phyloP scores from a whole-genome alignment of 2,113 vertebrate species.

The Aptenodytes forsteri region DNA sequence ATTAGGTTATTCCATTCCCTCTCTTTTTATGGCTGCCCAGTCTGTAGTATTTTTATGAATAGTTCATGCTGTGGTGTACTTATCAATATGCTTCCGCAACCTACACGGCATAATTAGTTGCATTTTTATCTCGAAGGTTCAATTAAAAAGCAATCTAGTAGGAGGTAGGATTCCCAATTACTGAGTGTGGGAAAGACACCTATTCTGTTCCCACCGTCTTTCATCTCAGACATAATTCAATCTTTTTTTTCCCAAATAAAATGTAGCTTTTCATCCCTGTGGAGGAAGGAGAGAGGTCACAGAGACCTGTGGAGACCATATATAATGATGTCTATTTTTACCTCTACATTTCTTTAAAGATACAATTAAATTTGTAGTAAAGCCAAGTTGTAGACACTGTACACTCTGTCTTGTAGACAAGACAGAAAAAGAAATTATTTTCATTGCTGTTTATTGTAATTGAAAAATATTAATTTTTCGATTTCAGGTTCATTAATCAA shows the following conservation, averaged over 20 bases:
- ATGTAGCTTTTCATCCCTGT: conserved; percentile 11
- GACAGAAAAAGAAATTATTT: background rate
- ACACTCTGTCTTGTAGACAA: background rate
- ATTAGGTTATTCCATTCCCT: background rate
- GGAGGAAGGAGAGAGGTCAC: conserved; percentile 5
- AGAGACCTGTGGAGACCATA: background rate
- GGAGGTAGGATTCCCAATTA: conserved; percentile 22
- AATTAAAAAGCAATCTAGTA: conserved; percentile 36
- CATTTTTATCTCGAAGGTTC: conserved; percentile 20
- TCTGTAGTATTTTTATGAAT: conserved; percentile 15
- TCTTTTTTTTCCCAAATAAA: background rate
- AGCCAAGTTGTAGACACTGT: background rate
- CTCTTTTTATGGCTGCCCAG: background rate
- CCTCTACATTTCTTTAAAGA: background rate
- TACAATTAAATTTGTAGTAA: background rate
- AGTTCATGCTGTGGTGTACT: background rate
- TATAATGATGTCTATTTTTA: background rate
- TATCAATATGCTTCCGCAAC: background rate
- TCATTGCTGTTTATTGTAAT: background rate
- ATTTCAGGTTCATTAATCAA: background rate
- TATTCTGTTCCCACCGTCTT: background rate
- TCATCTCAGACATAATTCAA: background rate
- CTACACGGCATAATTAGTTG: conserved; percentile 22
- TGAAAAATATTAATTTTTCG: background rate
- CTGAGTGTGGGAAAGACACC: background rate